Conservation (phyloP, 2,113 vertebrate species). For the Haplochromis vanheusdeni region DNA sequence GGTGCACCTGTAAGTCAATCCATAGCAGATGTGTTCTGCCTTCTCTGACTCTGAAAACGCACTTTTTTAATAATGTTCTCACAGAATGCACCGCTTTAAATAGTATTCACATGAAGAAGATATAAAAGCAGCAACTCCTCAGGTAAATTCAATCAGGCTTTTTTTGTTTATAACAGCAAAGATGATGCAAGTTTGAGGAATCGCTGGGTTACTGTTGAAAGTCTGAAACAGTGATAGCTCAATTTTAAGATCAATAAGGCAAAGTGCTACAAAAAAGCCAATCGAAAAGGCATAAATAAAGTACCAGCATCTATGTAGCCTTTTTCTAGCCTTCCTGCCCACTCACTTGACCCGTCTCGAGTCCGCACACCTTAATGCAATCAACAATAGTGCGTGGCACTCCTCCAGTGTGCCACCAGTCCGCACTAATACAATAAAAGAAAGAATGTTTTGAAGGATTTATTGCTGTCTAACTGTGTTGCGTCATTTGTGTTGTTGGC, state of each 20-base stretch:
- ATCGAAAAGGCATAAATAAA: neutral
- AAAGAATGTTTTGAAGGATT: neutral
- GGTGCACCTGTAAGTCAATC: slow-evolving; percentile 59
- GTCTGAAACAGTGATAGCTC: neutral
- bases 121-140: neutral
- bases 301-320: too few species aligned
- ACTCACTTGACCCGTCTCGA: neutral
- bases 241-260: neutral
- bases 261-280: neutral
- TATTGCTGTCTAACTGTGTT: neutral
- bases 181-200: neutral
- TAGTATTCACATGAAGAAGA: neutral
- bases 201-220: neutral
- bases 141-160: neutral
- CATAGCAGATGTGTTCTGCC: slow-evolving; percentile 50
- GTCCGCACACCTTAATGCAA: neutral
- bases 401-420: neutral
- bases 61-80: neutral
- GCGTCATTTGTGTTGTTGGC: neutral
- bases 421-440: neutral
- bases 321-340: neutral
- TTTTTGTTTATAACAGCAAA: neutral
- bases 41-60: slow-evolving; percentile 15
- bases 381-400: neutral
- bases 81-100: neutral